These are phyloP conservation scores for Oreochromis niloticus DNA, from an alignment of 2,113 vertebrate genomes.

Conservation along the genomic window DNA sequence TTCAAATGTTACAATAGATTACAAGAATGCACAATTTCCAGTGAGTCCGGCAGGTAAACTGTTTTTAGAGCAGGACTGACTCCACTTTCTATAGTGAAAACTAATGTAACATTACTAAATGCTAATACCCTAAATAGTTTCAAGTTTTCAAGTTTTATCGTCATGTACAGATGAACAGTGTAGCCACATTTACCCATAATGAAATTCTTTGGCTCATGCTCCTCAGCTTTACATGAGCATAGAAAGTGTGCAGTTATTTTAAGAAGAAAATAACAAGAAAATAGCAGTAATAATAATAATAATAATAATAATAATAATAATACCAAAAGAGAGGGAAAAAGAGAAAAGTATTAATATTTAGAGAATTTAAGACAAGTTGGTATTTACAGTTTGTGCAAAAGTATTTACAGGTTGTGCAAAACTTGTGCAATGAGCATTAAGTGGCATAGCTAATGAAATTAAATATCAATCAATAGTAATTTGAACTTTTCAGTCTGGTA, in stretches of 20 bases:
- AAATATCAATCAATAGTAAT: not conserved
- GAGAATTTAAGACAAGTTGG: not conserved
- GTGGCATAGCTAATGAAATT: not conserved
- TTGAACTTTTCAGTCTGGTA: not conserved
- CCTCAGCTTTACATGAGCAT: not conserved
- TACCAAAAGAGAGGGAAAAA: not conserved
- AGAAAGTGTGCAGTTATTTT: not conserved
- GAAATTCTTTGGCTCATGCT: not conserved
- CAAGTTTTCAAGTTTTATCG: not conserved
- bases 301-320: not conserved
- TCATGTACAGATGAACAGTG: not conserved
- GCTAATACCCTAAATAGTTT: not conserved
- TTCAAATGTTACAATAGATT: not conserved
- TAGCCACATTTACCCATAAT: not conserved
- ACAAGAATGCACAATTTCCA: not conserved
- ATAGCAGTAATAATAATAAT: rapidly evolving
- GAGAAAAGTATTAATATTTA: not conserved
- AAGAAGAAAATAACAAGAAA: too few species aligned
- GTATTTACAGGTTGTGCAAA: not conserved
- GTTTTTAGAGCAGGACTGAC: not conserved
- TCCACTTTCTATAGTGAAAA: not conserved
- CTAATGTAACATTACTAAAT: not conserved
- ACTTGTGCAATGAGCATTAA: not conserved
- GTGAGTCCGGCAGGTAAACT: not conserved
- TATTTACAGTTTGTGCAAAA: not conserved